Percentiles rank a stretch among this genome's conserved stretches.
Conservation (phyloP, 2,113 vertebrate species). For the Sinocyclocheilus anophthalmus region DNA sequence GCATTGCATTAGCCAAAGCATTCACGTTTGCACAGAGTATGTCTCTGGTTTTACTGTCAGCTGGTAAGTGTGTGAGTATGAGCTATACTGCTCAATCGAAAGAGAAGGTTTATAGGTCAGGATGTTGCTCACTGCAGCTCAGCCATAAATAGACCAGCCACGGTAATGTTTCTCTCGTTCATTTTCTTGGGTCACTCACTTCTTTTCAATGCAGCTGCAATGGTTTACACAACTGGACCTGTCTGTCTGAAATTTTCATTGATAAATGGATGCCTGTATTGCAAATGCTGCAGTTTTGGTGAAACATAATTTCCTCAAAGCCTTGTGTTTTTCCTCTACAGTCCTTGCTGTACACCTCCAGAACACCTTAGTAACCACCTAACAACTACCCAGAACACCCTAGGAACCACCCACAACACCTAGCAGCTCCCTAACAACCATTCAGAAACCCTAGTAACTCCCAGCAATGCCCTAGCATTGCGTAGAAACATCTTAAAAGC, state of each 20-base stretch:
- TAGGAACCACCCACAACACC: too few species aligned
- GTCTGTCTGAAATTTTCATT: not conserved
- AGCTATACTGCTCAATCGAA: slow-evolving; percentile 41
- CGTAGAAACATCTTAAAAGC: too few species aligned
- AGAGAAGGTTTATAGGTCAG: slow-evolving; percentile 73
- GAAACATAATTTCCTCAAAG: not conserved
- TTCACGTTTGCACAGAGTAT: not conserved
- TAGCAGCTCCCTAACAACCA: not conserved
- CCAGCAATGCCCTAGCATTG: not conserved
- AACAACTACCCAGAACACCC: too few species aligned
- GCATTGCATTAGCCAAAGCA: not conserved
- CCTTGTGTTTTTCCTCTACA: not conserved
- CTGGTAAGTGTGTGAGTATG: slow-evolving; percentile 50
- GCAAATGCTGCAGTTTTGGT: not conserved
- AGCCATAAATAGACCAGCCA: slow-evolving; percentile 67
- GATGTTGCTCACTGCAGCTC: slow-evolving; percentile 50
- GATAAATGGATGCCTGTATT: not conserved
- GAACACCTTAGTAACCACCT: too few species aligned
- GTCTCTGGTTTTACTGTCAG: slow-evolving; percentile 56
- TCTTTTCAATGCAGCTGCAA: not conserved
- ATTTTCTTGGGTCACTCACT: slow-evolving; percentile 3
- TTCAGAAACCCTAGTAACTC: not conserved
- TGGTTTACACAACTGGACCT: not conserved
- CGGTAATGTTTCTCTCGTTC: slow-evolving; percentile 38
- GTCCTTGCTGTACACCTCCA: too few species aligned